Base-by-base conservation (phyloP, 1,140 invertebrate genomes). In the Zaprionus ghesquierei region DNA sequence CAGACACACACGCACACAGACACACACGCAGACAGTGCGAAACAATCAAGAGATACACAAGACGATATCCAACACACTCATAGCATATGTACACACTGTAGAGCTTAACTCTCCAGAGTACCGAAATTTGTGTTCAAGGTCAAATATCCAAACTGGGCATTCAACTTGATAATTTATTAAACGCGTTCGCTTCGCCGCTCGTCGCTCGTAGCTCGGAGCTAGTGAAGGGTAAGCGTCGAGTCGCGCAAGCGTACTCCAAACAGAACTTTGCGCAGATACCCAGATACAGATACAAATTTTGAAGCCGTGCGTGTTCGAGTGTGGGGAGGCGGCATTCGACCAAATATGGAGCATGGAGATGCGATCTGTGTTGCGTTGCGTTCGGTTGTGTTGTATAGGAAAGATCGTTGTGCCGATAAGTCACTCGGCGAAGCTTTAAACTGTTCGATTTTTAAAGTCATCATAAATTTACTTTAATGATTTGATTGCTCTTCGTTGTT, bases 91-190 rank as follows among this genome's bases (percentile, higher is more conserved):
- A 46, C 41, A 20, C 41, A 22, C 8, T 10, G 41, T 6, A 41
- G 41, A 46, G 18, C 41, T 46, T 12, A 46, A n/a, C 41, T 46
- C 41, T 25, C 61, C 53, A 38, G 62, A 77, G 69, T 71, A 54
- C 77, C 81, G 80, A 89, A 89, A 90, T 85, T 81, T 79, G 65
- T 72, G 79, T 63, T 86, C 86, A 89, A 89, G 86, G 86, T 89
- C 86, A 87, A 89, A 77, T 79, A 81, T 89, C 70, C 70, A 90
- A 90, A 89, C 87, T 90, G 86, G 86, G 75, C 86, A 85, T 89
- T 89, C 86, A 89, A 89, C 86, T 90, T 90, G 81, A 87, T 89
- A 90, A 90, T 90, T 89, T 89, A 89, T 86, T 78, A 89, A 89
- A 89, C 86, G 80, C 86, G 86, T 90, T 89, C 82, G 74, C 80